Percentiles rank a stretch among this genome's conserved stretches.
phyloP scores from a whole-genome alignment of 1,140 invertebrate genomes.

The Drosophila prosaltans region DNA sequence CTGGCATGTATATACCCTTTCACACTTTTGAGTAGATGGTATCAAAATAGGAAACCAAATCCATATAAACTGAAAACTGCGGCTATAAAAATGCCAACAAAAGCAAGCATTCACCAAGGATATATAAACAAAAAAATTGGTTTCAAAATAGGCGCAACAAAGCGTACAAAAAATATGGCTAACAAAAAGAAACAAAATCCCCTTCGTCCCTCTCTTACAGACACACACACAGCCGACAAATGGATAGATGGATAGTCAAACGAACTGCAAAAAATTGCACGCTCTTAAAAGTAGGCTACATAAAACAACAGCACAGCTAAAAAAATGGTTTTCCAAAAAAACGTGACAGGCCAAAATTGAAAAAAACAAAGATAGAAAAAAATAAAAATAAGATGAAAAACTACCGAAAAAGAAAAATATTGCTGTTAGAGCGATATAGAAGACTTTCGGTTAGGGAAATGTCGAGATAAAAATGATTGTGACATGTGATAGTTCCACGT shows the following conservation, averaged over 20 bases:
- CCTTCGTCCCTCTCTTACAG: background rate
- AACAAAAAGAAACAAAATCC: constrained; percentile 1
- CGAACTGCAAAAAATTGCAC: background rate
- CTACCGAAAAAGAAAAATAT: background rate
- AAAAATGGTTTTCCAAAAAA: constrained; percentile 17
- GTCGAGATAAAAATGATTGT: constrained; percentile 3
- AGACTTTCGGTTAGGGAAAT: constrained; percentile 15
- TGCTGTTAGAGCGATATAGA: constrained; percentile 3
- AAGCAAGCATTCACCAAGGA: constrained; percentile 15
- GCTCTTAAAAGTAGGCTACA: constrained; percentile 20
- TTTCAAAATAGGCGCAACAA: constrained; percentile 41
- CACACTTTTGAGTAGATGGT: background rate
- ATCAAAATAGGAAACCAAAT: constrained; percentile 16
- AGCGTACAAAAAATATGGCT: constrained; percentile 7
- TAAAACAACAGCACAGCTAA: background rate
- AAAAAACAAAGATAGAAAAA: background rate
- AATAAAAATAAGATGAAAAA: background rate
- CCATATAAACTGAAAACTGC: constrained; percentile 39
- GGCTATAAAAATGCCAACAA: constrained; percentile 43
- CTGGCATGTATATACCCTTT: background rate
- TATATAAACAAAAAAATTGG: constrained; percentile 32
- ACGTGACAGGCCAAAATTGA: constrained; percentile 1
- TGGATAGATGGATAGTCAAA: background rate
- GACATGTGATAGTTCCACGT: constrained; percentile 2
- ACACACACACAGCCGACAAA: background rate